Base-by-base conservation (phyloP, 2,888 invertebrate species). In the Byasa hedistus region DNA sequence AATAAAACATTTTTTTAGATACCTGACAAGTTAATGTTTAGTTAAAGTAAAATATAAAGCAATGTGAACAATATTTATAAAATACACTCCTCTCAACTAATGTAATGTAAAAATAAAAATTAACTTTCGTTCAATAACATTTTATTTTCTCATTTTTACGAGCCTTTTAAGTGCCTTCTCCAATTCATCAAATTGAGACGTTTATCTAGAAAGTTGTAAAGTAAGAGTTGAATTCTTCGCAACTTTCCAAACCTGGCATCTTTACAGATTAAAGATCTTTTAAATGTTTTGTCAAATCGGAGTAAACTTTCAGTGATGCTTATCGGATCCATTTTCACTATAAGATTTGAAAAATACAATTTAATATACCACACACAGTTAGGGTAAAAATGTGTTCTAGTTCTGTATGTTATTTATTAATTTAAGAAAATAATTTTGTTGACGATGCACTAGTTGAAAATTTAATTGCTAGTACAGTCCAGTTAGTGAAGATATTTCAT, bases 181-280 rank as follows among this genome's bases (percentile, higher is more conserved):
- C 52, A 54, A 54, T 54, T 54, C 22, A 54, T 54, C 52, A 54
- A 54, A 54, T 54, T 54, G 52, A 54, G 52, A 54, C 22, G 22
- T 23, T 54, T 54, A 22, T 54, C 52, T 23, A 22, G 7, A 54
- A 54, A 54, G 52, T 54, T 54, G 7, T 19, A 12, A 54, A 54
- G 22, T 54, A 5, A 54, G n/a, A 10, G n/a, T 12, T 54, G n/a
- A 22, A 54, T 54, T 23, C 52, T 21, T 54, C 22, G 52, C 10
- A 23, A 23, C 52, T 54, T 54, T 54, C 5, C 22, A n/a, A 48
- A n/a, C 48, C 48, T 19, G 48, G n/a, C 48, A 48, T 48, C 19
- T n/a, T 48, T 48, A 5, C 48, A 19, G 19, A 48, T 48, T 48
- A n/a, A 48, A 48, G 48, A 48, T 48, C n/a, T 48, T n/a, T 48